Conservation (phyloP, 2,888 invertebrate species). For the Drosophila mayaguana region DNA sequence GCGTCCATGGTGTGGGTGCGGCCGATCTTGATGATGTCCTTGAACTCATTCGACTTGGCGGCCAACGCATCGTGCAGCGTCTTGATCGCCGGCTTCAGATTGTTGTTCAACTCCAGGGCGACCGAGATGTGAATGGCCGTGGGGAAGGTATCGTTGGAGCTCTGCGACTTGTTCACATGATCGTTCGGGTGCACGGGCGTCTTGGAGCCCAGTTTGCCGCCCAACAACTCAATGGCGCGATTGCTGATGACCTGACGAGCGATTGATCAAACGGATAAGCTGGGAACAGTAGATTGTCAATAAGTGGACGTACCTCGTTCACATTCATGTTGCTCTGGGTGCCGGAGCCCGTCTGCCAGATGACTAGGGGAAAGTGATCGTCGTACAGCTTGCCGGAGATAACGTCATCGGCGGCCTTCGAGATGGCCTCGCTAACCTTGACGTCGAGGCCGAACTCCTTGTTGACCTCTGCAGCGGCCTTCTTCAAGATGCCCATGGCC, state of each 20-base stretch:
- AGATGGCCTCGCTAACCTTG: constrained; percentile 95
- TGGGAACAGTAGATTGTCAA: background rate
- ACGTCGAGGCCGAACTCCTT: constrained; percentile 95
- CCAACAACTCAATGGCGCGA: constrained; percentile 94
- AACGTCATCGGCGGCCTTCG: constrained; percentile 96
- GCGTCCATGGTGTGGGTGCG: constrained; percentile 95
- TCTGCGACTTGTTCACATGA: constrained; percentile 99
- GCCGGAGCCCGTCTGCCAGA: constrained; percentile 99
- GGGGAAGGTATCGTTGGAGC: constrained; percentile 99
- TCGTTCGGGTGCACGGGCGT: constrained; percentile 99
- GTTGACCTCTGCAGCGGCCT: constrained; percentile 98
- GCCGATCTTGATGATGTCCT: constrained; percentile 98
- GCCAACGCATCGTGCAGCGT: constrained; percentile 90
- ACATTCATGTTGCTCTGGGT: constrained; percentile 99
- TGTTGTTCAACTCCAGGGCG: constrained; percentile 93
- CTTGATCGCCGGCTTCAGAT: constrained; percentile 93
- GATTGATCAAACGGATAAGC: background rate
- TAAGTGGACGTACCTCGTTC: constrained; percentile 90
- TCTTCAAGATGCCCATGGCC: constrained; percentile 98
- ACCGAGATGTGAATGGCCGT: constrained; percentile 99
- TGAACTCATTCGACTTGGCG: constrained; percentile 93
- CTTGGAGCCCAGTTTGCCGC: constrained; percentile 96
- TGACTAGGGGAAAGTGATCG: constrained; percentile 98
- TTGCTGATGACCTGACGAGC: constrained; percentile 92
- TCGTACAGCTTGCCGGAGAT: constrained; percentile 96